These are phyloP conservation scores for Prinia subflava DNA, from an alignment of 2,113 vertebrate genomes.

Conservation along the genomic window DNA sequence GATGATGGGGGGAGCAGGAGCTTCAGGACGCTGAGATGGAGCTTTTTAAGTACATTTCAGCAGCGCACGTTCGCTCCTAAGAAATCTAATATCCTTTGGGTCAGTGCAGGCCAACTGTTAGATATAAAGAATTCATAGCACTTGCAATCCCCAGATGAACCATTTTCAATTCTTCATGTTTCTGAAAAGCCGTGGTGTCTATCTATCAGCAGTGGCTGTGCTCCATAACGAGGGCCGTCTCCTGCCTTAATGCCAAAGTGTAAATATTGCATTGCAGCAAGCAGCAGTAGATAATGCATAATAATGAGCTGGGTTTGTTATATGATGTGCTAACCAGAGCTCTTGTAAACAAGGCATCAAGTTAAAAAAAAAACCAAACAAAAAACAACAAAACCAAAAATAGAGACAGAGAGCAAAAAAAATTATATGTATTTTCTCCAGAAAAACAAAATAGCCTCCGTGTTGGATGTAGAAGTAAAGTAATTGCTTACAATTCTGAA, in stretches of 20 bases:
- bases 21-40: background rate
- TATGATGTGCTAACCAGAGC: conserved; percentile 7
- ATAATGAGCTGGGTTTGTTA: conserved; percentile 50
- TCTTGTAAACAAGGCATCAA: conserved; percentile 39
- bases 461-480: background rate
- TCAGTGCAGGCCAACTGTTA: conserved; percentile 69
- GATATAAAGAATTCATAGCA: conserved; percentile 69
- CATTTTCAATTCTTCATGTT: conserved; percentile 63
- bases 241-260: conserved; percentile 56
- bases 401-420: background rate
- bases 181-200: conserved; percentile 24
- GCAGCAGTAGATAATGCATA: conserved; percentile 57
- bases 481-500: background rate
- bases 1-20: background rate
- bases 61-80: conserved; percentile 50
- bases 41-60: conserved; percentile 58
- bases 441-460: background rate
- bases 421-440: background rate
- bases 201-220: conserved; percentile 41
- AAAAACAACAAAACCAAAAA: background rate
- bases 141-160: conserved; percentile 59
- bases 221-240: conserved; percentile 46
- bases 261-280: conserved; percentile 67
- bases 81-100: conserved; percentile 71
- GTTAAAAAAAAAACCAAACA: background rate